Base-by-base conservation (phyloP, 2,113 vertebrate genomes). In the Ctenodactylus gundi region DNA sequence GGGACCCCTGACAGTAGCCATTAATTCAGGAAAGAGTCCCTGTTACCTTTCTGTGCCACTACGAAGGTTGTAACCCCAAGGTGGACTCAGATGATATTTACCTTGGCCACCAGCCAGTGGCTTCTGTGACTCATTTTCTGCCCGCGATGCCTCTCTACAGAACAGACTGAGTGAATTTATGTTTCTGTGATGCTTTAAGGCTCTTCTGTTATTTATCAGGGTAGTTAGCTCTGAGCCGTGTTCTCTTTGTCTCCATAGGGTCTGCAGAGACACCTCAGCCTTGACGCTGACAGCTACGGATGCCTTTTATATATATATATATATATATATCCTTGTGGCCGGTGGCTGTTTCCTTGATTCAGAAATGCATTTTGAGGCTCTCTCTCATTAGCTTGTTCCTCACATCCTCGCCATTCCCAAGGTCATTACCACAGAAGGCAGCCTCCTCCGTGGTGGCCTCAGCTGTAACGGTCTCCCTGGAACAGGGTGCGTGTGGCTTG, bases 361-460 rank as follows among this genome's bases (percentile, higher is more conserved):
- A 70, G 96, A 95, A 94, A 97, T 72, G 97, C 97, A 97, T 96
- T 95, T 85, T 36, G 89, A 85, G 39, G 70, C 96, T 92, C 95
- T 94, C 90, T 97, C 98, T 98, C 97, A 97, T 97, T 96, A 97
- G 90, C 85, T 98, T 98, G 97, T 95, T 90, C 90, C 86, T 94
- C 94, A 98, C 94, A 67, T 95, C 95, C 91, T 98, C 90, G 95
- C 64, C 85, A 97, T 88, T 84, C 96, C 87, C 96, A 97, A 98
- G 97, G 96, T 98, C 97, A 98, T 97, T 97, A 94, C 88, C 88
- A 96, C 85, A 94, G 77, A 97, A 98, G 85, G 94, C 91, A 70
- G 96, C 98, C 97, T 97, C 95, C 96, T 81, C 94, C 36, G 53
- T 91, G 97, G 95, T 65, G 51, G 96, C 97, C 91, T 97, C 96